Conservation (phyloP, 2,113 vertebrate species). For the Ciconia stormi region DNA sequence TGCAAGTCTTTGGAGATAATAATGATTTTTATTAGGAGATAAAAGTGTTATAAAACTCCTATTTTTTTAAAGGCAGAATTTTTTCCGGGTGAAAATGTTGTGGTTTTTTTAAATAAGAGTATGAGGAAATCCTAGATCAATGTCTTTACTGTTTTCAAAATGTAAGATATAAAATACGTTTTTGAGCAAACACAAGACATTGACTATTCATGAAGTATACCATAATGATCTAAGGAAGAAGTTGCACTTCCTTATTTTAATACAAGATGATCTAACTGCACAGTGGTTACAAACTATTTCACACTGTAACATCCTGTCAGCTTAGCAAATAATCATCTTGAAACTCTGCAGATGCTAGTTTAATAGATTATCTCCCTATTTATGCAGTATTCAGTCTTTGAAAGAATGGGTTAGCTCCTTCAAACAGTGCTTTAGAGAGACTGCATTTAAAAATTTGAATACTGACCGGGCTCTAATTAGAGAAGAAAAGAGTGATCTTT, state of each 20-base stretch:
- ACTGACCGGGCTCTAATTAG: not conserved
- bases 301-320: slow-evolving; percentile 31
- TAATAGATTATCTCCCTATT: not conserved
- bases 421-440: fast-evolving
- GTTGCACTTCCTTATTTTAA: slow-evolving; percentile 34
- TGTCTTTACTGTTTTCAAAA: not conserved
- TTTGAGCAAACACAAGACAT: not conserved
- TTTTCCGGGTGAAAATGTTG: not conserved
- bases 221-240: not conserved
- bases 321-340: not conserved
- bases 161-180: not conserved
- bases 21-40: not conserved
- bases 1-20: not conserved
- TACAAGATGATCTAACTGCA: not conserved
- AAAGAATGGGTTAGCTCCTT: fast-evolving
- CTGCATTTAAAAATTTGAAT: not conserved
- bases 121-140: not conserved
- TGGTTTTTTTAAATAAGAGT: not conserved
- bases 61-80: not conserved
- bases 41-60: not conserved
- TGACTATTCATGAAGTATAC: not conserved
- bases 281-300: slow-evolving; percentile 1
- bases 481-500: not conserved
- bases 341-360: not conserved
- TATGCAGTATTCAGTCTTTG: not conserved